phyloP scores from a whole-genome alignment of 2,113 vertebrate species.

The Synchiropus splendidus region DNA sequence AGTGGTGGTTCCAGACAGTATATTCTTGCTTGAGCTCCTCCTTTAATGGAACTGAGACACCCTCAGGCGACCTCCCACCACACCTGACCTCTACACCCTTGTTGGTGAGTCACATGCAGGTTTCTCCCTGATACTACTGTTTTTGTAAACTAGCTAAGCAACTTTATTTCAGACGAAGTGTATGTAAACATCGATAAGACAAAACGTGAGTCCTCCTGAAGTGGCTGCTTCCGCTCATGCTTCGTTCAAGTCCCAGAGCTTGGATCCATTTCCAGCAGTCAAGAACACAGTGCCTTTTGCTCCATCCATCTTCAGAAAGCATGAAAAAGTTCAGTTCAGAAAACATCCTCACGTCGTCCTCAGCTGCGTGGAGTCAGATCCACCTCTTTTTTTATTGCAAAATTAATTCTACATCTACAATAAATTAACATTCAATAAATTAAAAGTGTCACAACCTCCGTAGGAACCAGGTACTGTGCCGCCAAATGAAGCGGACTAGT shows the following conservation, averaged over 20 bases:
- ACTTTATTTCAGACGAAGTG: slow-evolving; percentile 11
- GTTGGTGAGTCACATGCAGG: slow-evolving; percentile 30
- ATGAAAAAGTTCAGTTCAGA: background rate
- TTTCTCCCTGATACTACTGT: slow-evolving; percentile 37
- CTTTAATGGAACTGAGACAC: no score
- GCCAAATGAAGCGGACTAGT: no score
- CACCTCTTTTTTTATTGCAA: background rate
- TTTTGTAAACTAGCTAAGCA: slow-evolving; percentile 38
- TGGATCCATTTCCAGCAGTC: background rate
- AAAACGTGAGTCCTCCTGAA: slow-evolving; percentile 1
- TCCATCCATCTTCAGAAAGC: background rate
- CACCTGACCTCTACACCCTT: no score
- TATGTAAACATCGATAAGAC: slow-evolving; percentile 32
- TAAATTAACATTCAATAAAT: slow-evolving; percentile 27
- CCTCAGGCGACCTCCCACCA: no score
- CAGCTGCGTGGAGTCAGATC: no score
- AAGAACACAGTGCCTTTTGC: background rate
- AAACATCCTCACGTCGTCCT: background rate
- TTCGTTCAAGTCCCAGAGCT: background rate
- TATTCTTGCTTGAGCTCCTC: no score
- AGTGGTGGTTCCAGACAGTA: no score
- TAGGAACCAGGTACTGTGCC: no score
- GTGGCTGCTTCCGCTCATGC: background rate
- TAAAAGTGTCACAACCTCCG: slow-evolving; percentile 3
- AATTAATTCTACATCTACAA: background rate